Evolutionary conservation across 2,113 vertebrate species (phyloP).

Genomic region (Dendropsophus ebraccatus): DNA sequence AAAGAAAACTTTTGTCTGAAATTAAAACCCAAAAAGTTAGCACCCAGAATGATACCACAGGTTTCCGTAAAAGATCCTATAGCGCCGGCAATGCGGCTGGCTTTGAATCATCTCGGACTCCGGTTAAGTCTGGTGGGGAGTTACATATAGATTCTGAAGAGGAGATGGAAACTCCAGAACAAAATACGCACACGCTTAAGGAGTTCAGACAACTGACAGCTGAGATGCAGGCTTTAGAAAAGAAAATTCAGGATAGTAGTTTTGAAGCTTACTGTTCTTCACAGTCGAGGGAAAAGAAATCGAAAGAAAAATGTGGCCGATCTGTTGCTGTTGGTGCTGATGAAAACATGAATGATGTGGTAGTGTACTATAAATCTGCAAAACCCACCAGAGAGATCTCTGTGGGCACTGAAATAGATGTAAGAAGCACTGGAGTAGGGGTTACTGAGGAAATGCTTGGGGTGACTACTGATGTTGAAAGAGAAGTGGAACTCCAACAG

Average conservation of each 20-base stretch:
- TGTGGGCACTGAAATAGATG: conserved; percentile 75
- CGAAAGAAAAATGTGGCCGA: conserved; percentile 65
- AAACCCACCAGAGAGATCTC: conserved; percentile 73
- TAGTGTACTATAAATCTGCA: conserved; percentile 68
- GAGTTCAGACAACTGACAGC: conserved; percentile 92
- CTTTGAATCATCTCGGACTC: conserved; percentile 78
- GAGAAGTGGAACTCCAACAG: conserved; percentile 92
- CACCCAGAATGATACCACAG: conserved; percentile 64
- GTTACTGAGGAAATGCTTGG: conserved; percentile 93
- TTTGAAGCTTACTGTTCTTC: conserved; percentile 61
- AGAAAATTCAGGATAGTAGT: conserved; percentile 81
- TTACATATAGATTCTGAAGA: conserved; percentile 85
- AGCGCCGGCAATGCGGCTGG: conserved; percentile 91
- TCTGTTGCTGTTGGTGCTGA: conserved; percentile 84
- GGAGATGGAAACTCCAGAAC: conserved; percentile 80
- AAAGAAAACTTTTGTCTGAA: conserved; percentile 85
- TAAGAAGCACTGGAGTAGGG: conserved; percentile 71
- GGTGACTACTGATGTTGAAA: conserved; percentile 83
- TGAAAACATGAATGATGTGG: conserved; percentile 80
- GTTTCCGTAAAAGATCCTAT: conserved; percentile 89
- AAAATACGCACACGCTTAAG: conserved; percentile 82
- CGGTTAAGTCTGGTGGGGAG: conserved; percentile 77
- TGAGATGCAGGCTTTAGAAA: conserved; percentile 91
- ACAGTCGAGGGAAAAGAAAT: conserved; percentile 63
- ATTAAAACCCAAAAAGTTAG: conserved; percentile 80